Percentiles rank a stretch among this genome's conserved stretches.
phyloP scores from a whole-genome alignment of 2,113 vertebrate genomes.

The Hippopotamus amphibius region DNA sequence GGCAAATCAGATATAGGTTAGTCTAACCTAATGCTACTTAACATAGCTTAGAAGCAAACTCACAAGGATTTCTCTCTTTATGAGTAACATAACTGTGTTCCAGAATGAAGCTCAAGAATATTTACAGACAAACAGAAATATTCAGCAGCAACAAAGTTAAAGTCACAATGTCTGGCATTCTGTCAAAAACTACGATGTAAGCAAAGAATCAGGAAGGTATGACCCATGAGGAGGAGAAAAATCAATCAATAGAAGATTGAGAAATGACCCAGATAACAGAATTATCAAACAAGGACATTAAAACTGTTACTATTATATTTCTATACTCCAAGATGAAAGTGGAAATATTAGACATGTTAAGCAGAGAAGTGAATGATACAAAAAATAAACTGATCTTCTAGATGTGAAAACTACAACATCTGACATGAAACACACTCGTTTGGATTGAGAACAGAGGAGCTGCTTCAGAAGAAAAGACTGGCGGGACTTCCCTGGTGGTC shows the following conservation, averaged over 20 bases:
- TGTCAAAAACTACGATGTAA: not conserved
- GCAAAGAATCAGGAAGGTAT: not conserved
- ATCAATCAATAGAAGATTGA: not conserved
- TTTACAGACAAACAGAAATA: not conserved
- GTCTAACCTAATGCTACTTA: not conserved
- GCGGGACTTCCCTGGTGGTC: too few species aligned
- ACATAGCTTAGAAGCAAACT: not conserved
- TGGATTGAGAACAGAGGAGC: not conserved
- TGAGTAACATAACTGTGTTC: not conserved
- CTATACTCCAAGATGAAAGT: not conserved
- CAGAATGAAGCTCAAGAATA: slow-evolving; percentile 9
- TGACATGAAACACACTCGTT: not conserved
- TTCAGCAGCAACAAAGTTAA: not conserved
- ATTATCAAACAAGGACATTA: not conserved
- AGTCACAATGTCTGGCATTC: not conserved
- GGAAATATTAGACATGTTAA: not conserved
- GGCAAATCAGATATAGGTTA: not conserved
- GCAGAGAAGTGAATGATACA: not conserved
- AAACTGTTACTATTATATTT: not conserved
- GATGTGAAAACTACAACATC: not conserved
- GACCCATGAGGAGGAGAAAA: not conserved
- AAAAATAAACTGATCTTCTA: not conserved
- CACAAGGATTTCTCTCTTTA: not conserved
- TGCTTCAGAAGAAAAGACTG: not conserved
- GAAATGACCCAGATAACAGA: not conserved